Conservation (phyloP, 2,797 vertebrate genomes). For the Silurus aristotelis region DNA sequence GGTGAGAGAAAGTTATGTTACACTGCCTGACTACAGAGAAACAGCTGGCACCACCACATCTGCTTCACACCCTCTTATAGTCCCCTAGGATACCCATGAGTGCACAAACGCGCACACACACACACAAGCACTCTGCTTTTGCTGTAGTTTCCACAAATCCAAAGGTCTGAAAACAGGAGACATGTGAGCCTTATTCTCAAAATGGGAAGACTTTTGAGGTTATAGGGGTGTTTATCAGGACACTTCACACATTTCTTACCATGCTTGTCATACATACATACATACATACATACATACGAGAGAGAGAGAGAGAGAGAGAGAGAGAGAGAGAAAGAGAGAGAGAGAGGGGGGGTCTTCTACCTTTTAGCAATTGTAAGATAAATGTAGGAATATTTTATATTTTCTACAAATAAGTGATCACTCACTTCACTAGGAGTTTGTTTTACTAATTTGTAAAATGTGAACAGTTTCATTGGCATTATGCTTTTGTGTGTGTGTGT, state of each 20-base stretch:
- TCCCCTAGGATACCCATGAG: slow-evolving; percentile 53
- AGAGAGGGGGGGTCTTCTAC: too few relatives aligned
- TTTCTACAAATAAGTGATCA: too few relatives aligned
- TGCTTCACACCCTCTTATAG: slow-evolving; percentile 59
- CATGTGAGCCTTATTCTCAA: not conserved
- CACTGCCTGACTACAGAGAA: slow-evolving; percentile 63
- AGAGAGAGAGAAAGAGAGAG: too few relatives aligned
- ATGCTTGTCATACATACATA: too few relatives aligned
- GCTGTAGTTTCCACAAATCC: not conserved
- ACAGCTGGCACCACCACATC: slow-evolving; percentile 75
- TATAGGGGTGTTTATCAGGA: not conserved
- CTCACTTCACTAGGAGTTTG: not conserved
- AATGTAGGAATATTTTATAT: not conserved
- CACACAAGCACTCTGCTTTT: too few relatives aligned
- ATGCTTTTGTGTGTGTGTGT: too few relatives aligned
- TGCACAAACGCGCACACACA: slow-evolving; percentile 40
- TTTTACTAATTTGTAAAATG: not conserved
- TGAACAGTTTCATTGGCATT: not conserved
- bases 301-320: too few relatives aligned
- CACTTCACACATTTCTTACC: not conserved
- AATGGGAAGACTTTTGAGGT: not conserved
- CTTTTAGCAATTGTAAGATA: not conserved
- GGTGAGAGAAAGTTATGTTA: slow-evolving; percentile 28
- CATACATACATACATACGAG: too few relatives aligned
- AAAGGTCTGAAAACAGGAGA: not conserved